These are phyloP conservation scores for Gouania willdenowi DNA, from an alignment of 2,797 vertebrate species.

Conservation along the genomic window DNA sequence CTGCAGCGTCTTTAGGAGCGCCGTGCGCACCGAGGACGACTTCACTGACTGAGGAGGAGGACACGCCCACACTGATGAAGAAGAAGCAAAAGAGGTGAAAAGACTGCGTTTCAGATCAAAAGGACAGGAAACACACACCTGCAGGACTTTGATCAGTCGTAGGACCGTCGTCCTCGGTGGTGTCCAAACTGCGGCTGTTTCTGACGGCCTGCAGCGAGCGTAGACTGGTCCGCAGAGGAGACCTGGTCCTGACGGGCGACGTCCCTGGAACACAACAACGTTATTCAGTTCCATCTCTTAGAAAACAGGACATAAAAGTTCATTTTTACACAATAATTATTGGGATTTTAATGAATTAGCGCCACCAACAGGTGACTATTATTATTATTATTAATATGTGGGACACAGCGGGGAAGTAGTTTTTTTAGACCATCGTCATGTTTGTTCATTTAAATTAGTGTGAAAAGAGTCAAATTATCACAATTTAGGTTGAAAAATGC, in stretches of 20 bases:
- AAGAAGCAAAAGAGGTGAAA: slow-evolving; percentile 4
- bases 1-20: slow-evolving; percentile 35
- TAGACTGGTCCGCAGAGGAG: slow-evolving; percentile 69
- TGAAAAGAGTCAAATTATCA: too few species aligned
- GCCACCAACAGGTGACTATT: too few species aligned
- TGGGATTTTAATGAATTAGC: too few species aligned
- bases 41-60: not conserved
- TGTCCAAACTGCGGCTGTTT: slow-evolving; percentile 77
- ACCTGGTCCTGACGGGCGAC: slow-evolving; percentile 56
- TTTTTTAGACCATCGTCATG: too few species aligned
- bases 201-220: slow-evolving; percentile 77
- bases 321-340: too few species aligned
- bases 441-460: too few species aligned
- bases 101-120: not conserved
- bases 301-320: too few species aligned
- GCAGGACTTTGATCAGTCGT: slow-evolving; percentile 6
- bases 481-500: too few species aligned
- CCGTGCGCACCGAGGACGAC: slow-evolving; percentile 1
- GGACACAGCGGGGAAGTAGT: too few species aligned
- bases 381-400: too few species aligned
- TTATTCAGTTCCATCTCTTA: too few species aligned
- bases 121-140: slow-evolving; percentile 22
- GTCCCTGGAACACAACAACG: slow-evolving; percentile 26
- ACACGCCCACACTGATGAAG: not conserved
- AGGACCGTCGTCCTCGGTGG: slow-evolving; percentile 51